Evolutionary conservation across 1,140 invertebrate species (phyloP).

Genomic region (Bombus breviceps): DNA sequence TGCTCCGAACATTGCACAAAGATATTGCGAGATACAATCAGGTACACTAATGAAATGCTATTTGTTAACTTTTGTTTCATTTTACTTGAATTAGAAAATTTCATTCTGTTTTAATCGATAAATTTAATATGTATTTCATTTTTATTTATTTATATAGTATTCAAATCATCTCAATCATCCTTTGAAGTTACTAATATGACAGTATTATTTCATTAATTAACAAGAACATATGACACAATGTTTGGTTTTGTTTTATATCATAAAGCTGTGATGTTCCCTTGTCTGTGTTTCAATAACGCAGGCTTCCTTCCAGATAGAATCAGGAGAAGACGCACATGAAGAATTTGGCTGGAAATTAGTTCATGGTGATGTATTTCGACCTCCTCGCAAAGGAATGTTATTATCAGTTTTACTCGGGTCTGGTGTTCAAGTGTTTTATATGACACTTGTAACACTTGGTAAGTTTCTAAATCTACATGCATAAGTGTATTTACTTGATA

Average conservation of each 20-base stretch:
- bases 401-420: slow-evolving; percentile 97
- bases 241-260: slow-evolving; percentile 53
- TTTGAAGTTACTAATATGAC: slow-evolving; percentile 4
- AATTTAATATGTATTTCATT: background rate
- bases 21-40: slow-evolving; percentile 99
- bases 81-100: background rate
- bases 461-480: background rate
- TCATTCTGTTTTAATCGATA: background rate
- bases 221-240: slow-evolving; percentile 27
- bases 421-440: slow-evolving; percentile 93
- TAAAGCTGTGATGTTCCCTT: slow-evolving; percentile 66
- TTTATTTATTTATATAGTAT: background rate
- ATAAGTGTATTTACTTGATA: background rate
- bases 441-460: slow-evolving; percentile 88
- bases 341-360: slow-evolving; percentile 99
- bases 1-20: slow-evolving; percentile 97
- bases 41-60: slow-evolving; percentile 77
- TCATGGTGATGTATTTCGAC: slow-evolving; percentile 97
- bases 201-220: slow-evolving; percentile 46
- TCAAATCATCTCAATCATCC: background rate
- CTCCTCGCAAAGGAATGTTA: slow-evolving; percentile 98
- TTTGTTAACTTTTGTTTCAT: background rate
- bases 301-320: slow-evolving; percentile 89
- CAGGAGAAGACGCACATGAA: slow-evolving; percentile 98
- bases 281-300: slow-evolving; percentile 79